Conservation (phyloP, 2,888 invertebrate genomes). For the Latheticus oryzae region DNA sequence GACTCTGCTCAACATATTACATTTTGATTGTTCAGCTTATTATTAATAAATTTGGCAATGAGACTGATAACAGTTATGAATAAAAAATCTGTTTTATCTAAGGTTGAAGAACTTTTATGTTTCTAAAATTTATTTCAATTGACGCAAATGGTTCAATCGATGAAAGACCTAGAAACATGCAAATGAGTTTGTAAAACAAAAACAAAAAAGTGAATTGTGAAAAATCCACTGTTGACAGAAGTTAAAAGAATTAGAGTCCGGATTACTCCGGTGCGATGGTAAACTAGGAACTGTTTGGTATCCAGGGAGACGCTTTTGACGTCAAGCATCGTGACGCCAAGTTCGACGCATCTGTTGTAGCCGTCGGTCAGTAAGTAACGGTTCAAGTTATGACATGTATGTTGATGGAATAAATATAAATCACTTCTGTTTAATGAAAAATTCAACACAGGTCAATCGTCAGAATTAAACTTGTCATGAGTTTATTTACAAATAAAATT, state of each 20-base stretch:
- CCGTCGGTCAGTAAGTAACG: constrained; percentile 44
- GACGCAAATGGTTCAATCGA: too few relatives aligned
- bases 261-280: constrained; percentile 47
- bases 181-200: constrained; percentile 7
- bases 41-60: too few relatives aligned
- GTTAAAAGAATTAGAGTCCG: constrained; percentile 44
- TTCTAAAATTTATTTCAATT: too few relatives aligned
- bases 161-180: too few relatives aligned
- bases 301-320: constrained; percentile 54
- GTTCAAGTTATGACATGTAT: constrained; percentile 34
- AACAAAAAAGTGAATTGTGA: constrained; percentile 17
- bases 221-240: constrained; percentile 39
- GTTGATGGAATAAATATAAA: constrained; percentile 32
- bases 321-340: constrained; percentile 52
- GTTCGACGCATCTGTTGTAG: constrained; percentile 35
- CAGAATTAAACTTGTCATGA: constrained; percentile 6
- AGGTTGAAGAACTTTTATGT: too few relatives aligned
- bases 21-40: too few relatives aligned
- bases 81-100: too few relatives aligned
- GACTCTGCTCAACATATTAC: too few relatives aligned
- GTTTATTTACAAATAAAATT: constrained; percentile 9
- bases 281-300: constrained; percentile 47
- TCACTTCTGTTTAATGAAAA: constrained; percentile 22
- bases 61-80: too few relatives aligned
- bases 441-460: constrained; percentile 12